Conservation (phyloP, 1,140 invertebrate genomes). For the Trigoniulus corallinus region DNA sequence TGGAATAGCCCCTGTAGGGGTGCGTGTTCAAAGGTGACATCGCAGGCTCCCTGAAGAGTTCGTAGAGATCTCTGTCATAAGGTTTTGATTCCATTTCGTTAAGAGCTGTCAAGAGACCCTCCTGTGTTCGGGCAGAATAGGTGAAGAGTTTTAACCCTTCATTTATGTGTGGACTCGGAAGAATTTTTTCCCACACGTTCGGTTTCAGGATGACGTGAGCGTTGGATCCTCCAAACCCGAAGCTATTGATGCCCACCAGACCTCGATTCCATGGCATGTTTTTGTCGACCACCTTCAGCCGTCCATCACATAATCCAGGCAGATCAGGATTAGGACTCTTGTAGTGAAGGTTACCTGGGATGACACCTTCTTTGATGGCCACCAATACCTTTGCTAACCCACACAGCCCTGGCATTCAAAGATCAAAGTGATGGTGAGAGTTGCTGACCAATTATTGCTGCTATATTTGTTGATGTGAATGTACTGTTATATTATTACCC, state of each 20-base stretch:
- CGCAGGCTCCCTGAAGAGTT: constrained; percentile 56
- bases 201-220: constrained; percentile 73
- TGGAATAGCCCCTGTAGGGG: constrained; percentile 52
- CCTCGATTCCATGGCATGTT: constrained; percentile 67
- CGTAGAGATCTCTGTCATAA: constrained; percentile 55
- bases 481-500: constrained; percentile 37
- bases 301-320: constrained; percentile 64
- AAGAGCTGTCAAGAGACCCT: constrained; percentile 51
- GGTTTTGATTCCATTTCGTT: constrained; percentile 29
- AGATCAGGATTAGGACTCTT: constrained; percentile 72
- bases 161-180: constrained; percentile 30
- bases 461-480: no score
- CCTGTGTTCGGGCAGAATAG: constrained; percentile 68
- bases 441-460: background rate
- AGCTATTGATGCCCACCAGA: constrained; percentile 77
- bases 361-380: constrained; percentile 68
- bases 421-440: background rate
- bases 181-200: constrained; percentile 38
- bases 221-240: constrained; percentile 95
- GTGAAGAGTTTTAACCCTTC: constrained; percentile 39
- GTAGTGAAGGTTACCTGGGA: constrained; percentile 84
- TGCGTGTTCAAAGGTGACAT: constrained; percentile 48
- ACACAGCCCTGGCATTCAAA: background rate
- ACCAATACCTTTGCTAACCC: constrained; percentile 38
- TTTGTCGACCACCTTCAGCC: constrained; percentile 61